Evolutionary conservation across 2,113 vertebrate genomes (phyloP).

Genomic region (Raphicerus campestris): DNA sequence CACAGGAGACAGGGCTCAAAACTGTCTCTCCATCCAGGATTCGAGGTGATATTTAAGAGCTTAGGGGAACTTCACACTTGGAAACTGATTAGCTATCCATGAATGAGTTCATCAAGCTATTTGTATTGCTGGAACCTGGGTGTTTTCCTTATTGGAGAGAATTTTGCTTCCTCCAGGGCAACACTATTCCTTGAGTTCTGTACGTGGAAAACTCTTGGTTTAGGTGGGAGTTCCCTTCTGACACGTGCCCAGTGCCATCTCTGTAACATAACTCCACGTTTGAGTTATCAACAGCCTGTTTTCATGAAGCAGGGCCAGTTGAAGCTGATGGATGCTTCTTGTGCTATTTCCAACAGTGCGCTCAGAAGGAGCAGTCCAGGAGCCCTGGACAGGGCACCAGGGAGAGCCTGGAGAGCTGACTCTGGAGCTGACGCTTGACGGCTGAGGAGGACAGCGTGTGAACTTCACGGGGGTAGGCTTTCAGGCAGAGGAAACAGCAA

Average conservation of each 20-base stretch:
- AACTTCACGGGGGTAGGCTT: neutral
- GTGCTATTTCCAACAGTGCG: neutral
- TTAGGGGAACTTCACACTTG: neutral
- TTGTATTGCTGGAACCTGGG: neutral
- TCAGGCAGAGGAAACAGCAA: neutral
- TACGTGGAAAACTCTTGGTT: neutral
- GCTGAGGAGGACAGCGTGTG: neutral
- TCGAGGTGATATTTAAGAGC: neutral
- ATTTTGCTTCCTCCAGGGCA: neutral
- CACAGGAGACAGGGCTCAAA: neutral
- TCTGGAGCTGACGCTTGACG: neutral
- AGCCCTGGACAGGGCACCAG: fast-evolving
- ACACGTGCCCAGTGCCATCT: fast-evolving
- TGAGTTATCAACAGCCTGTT: neutral
- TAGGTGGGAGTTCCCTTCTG: no score
- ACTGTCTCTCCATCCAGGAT: neutral
- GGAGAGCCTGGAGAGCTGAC: neutral
- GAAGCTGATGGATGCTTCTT: neutral
- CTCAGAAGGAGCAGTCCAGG: no score
- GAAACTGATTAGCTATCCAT: neutral
- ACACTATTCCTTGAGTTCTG: neutral
- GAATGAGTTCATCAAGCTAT: neutral
- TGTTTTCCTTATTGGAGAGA: neutral
- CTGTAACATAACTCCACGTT: neutral
- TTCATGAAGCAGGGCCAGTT: neutral